Percentiles rank a stretch among this genome's conserved stretches.
Conservation (phyloP, 2,888 invertebrate genomes). For the Gymnoscelis rufifasciata region DNA sequence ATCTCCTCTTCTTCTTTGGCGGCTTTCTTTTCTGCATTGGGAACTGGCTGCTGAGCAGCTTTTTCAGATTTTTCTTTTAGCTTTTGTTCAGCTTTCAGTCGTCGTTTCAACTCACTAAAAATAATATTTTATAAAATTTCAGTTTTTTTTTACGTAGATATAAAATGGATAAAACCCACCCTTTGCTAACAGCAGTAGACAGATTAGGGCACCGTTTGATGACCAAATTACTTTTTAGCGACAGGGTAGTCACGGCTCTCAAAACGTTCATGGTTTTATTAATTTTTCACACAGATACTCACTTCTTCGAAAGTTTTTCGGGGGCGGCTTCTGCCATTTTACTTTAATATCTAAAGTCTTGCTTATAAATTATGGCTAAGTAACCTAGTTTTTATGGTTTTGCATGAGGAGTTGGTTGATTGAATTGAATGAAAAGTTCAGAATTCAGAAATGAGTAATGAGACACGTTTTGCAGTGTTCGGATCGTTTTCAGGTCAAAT, state of each 20-base stretch:
- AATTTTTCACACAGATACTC: conserved; percentile 61
- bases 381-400: conserved; percentile 1
- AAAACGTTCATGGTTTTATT: conserved; percentile 47
- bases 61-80: conserved; percentile 93
- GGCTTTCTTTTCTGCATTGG: conserved; percentile 54
- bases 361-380: conserved; percentile 1
- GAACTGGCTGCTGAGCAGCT: conserved; percentile 69
- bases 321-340: conserved; percentile 77
- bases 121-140: conserved; percentile 25
- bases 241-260: conserved; percentile 39
- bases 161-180: conserved; percentile 54
- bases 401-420: no score
- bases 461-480: not conserved
- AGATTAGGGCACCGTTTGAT: conserved; percentile 45
- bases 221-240: conserved; percentile 42
- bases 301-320: conserved; percentile 85
- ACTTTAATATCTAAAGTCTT: conserved; percentile 3
- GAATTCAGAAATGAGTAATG: not conserved
- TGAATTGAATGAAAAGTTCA: no score
- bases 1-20: conserved; percentile 84
- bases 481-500: not conserved
- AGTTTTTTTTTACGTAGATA: no score
- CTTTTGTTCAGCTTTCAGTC: conserved; percentile 95
- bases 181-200: conserved; percentile 53
- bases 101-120: conserved; percentile 93